Evolutionary conservation across 2,888 invertebrate species (phyloP), one percentile per base, ranked within the genome.

Genomic region (Catocala sponsa): DNA sequence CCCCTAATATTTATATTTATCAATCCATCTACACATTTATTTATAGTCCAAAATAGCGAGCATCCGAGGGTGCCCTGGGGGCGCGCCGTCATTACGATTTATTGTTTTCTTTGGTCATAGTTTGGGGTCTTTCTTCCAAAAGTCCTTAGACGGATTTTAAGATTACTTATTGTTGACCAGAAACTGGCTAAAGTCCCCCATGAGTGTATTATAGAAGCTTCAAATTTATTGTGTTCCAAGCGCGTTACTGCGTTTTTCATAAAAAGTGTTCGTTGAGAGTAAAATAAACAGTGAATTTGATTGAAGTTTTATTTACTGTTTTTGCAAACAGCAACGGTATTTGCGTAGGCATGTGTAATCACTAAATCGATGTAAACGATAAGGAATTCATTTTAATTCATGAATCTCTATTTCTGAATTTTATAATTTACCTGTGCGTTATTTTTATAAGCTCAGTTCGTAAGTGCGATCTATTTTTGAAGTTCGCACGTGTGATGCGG

Each of bases 1-100:
- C 92, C 94, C 94, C 94, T 90, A 92, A 93, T 94, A 94, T 94
- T 94, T 94, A 93, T 94, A 94, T 94, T 94, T 94, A 94, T 94
- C 94, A 94, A 94, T 94, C 91, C 92, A 94, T 94, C 94, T 94
- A 93, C 92, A 91, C 92, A 93, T 94, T 94, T 94, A 93, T 93
- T 92, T 94, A 92, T 94, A 94, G 93, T 91, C 85, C 84, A 89
- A 90, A 94, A 93, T 92, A 92, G 93, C 92, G 89, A 90, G 89
- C 90, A 89, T 90, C 90, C 86, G 88, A 92, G 93, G 93, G 93
- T 90, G 90, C 91, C 90, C 90, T 81, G 79, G 91, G 91, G 91
- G 89, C 85, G 83, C 83, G 83, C 90, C 87, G 88, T 92, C 92
- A 90, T 91, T 91, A 90, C 90, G 86, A 94, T 94, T 94, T 94